These are phyloP conservation scores for Apolygus lucorum DNA, from an alignment of 1,140 invertebrate genomes.

Conservation along the genomic window DNA sequence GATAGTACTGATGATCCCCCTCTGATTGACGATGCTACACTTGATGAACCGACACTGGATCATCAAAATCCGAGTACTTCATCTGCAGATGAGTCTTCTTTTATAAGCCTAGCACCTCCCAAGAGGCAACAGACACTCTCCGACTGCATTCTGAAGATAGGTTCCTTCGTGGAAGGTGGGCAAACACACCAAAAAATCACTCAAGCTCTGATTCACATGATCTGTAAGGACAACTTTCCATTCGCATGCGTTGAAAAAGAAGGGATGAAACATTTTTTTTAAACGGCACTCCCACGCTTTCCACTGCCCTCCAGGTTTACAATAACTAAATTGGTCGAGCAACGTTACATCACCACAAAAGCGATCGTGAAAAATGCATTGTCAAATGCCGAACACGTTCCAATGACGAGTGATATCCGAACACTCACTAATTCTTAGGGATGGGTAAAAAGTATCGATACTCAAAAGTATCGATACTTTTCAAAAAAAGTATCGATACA, in stretches of 20 bases:
- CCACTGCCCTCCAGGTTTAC: neutral
- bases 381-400: neutral
- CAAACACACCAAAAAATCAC: neutral
- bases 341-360: neutral
- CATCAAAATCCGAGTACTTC: neutral
- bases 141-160: neutral
- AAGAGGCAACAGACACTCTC: neutral
- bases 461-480: too few species aligned
- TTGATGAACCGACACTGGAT: neutral
- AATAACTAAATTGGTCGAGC: neutral
- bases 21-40: neutral
- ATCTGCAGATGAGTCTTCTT: neutral
- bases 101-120: neutral
- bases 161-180: neutral
- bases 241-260: constrained; percentile 4
- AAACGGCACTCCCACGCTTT: neutral
- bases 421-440: constrained; percentile 8
- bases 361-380: neutral
- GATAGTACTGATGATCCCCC: neutral
- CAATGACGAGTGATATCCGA: neutral
- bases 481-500: too few species aligned
- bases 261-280: neutral
- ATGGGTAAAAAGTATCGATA: too few species aligned
- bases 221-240: neutral
- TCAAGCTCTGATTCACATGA: neutral